These are phyloP conservation scores for Peromyscus maniculatus DNA, from an alignment of 2,113 vertebrate genomes.

Conservation along the genomic window DNA sequence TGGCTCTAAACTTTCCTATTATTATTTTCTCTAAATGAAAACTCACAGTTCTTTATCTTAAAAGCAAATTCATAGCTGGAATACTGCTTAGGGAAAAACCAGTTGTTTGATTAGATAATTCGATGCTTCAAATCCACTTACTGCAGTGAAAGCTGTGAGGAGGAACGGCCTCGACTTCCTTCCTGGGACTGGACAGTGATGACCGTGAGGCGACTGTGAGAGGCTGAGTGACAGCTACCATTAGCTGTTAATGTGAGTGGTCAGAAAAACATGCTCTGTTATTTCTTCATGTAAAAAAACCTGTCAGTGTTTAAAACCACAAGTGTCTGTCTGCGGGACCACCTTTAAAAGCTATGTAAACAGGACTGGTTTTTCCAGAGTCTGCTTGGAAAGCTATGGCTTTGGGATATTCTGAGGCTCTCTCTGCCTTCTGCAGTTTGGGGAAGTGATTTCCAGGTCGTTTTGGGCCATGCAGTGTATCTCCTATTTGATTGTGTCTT, in stretches of 20 bases:
- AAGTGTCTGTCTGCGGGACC: not conserved
- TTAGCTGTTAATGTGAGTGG: not conserved
- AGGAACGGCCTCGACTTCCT: not conserved
- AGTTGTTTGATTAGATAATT: slow-evolving; percentile 16
- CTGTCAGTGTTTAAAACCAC: not conserved
- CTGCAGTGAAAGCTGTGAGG: not conserved
- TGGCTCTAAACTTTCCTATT: not conserved
- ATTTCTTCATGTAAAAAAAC: not conserved
- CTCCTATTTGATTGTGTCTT: not conserved
- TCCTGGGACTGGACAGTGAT: not conserved
- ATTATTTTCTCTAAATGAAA: slow-evolving; percentile 3
- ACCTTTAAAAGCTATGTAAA: not conserved
- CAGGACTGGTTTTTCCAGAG: not conserved
- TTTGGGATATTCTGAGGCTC: not conserved
- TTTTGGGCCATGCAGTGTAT: not conserved
- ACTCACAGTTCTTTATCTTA: slow-evolving; percentile 20
- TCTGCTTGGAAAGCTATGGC: not conserved
- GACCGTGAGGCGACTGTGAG: rapidly evolving
- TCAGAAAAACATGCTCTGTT: not conserved
- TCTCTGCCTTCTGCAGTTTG: not conserved
- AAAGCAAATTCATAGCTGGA: slow-evolving; percentile 3
- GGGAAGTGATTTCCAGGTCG: not conserved
- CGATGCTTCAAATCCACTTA: not conserved
- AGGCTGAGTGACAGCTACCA: no score
- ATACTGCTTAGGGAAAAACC: not conserved